Evolutionary conservation across 1,140 invertebrate species (phyloP).

Genomic region (Agraylea sexmaculata): DNA sequence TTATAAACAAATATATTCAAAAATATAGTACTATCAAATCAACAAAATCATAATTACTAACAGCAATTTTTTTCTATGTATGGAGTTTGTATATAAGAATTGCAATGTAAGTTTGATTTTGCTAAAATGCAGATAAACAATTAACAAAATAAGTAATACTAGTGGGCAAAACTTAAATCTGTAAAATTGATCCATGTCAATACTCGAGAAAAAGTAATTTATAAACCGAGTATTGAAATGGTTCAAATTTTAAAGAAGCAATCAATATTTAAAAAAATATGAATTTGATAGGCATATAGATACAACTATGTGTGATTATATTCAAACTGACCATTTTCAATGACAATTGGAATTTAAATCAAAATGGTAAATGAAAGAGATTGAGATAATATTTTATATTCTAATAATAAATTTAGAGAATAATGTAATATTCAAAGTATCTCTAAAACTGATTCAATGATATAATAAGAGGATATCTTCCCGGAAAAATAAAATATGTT

Average conservation of each 20-base stretch:
- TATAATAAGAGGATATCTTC: background rate
- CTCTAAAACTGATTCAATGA: too few species aligned
- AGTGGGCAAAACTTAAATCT: background rate
- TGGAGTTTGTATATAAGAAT: slow-evolving; percentile 8
- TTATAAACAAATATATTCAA: background rate
- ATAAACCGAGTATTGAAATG: too few species aligned
- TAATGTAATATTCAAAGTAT: too few species aligned
- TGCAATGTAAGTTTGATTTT: background rate
- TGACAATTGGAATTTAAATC: too few species aligned
- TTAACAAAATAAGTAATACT: slow-evolving; percentile 6
- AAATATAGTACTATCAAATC: background rate
- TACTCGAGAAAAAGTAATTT: background rate
- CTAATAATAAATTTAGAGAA: too few species aligned
- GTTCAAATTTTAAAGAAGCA: too few species aligned
- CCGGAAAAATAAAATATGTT: background rate
- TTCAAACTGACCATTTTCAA: too few species aligned
- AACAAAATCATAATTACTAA: background rate
- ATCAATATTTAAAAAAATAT: too few species aligned
- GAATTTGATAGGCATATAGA: too few species aligned
- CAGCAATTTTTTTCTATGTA: slow-evolving; percentile 2
- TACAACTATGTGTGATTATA: too few species aligned
- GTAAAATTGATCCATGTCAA: background rate
- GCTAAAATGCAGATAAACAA: slow-evolving; percentile 4
- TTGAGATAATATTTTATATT: too few species aligned
- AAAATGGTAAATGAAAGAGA: too few species aligned